Conservation (phyloP, 1,140 invertebrate species). For the Sinella curviseta region DNA sequence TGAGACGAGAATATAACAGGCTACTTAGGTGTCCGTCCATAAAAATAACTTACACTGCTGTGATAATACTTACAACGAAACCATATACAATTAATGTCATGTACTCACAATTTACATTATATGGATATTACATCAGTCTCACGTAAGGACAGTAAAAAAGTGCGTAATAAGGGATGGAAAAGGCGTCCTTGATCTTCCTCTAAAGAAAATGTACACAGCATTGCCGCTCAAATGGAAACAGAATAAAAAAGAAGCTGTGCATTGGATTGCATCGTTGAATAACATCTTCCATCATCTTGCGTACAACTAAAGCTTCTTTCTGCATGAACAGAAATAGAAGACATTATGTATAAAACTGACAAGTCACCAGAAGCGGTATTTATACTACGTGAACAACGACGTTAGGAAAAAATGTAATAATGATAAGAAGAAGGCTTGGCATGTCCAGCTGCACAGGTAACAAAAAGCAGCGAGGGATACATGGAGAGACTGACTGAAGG, state of each 20-base stretch:
- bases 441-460: neutral
- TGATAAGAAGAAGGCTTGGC: neutral
- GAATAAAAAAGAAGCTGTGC: neutral
- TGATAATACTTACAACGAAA: neutral
- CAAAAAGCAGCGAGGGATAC: neutral
- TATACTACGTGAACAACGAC: neutral
- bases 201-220: neutral
- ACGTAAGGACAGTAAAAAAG: too few relatives aligned
- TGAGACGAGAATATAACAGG: neutral
- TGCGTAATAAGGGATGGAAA: too few relatives aligned
- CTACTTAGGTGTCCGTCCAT: neutral
- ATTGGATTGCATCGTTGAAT: too few relatives aligned
- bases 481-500: neutral
- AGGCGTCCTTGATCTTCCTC: neutral
- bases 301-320: too few relatives aligned
- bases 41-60: neutral
- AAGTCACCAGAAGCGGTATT: neutral
- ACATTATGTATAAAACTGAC: neutral
- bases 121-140: neutral
- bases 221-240: too few relatives aligned
- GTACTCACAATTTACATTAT: neutral
- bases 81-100: neutral
- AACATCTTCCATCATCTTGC: too few relatives aligned
- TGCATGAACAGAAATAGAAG: too few relatives aligned
- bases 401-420: too few relatives aligned